Evolutionary conservation across 2,113 vertebrate genomes (phyloP).

Genomic region (Rhynchomys soricoides): DNA sequence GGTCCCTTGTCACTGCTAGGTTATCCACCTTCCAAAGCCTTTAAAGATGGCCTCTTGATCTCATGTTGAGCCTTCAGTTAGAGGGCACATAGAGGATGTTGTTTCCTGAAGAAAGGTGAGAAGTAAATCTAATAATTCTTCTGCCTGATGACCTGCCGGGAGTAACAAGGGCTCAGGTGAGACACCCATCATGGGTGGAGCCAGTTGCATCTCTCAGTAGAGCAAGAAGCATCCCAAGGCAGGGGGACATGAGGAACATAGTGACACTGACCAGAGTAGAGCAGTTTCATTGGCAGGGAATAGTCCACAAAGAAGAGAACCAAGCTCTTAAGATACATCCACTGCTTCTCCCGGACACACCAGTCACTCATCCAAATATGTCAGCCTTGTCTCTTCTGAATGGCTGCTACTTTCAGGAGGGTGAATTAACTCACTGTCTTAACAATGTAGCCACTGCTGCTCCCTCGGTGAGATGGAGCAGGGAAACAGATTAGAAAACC

Average conservation of each 20-base stretch:
- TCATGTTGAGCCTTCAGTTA: background rate
- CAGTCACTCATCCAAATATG: background rate
- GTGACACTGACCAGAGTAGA: background rate
- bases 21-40: background rate
- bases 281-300: background rate
- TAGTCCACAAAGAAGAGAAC: background rate
- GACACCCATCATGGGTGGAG: background rate
- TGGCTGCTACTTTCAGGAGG: background rate
- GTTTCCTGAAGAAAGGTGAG: background rate
- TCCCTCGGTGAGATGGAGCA: background rate
- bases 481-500: background rate
- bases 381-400: slow-evolving; percentile 9
- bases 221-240: background rate
- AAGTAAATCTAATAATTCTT: background rate
- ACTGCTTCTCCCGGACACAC: no score
- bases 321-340: background rate
- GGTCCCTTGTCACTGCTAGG: background rate
- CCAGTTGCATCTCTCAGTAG: background rate
- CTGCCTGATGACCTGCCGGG: background rate
- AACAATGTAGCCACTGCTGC: background rate
- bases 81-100: background rate
- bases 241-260: background rate
- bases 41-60: background rate
- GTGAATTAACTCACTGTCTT: background rate
- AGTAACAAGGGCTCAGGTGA: background rate